Conservation (phyloP, 1,140 invertebrate genomes). For the Drosophila arizonae region DNA sequence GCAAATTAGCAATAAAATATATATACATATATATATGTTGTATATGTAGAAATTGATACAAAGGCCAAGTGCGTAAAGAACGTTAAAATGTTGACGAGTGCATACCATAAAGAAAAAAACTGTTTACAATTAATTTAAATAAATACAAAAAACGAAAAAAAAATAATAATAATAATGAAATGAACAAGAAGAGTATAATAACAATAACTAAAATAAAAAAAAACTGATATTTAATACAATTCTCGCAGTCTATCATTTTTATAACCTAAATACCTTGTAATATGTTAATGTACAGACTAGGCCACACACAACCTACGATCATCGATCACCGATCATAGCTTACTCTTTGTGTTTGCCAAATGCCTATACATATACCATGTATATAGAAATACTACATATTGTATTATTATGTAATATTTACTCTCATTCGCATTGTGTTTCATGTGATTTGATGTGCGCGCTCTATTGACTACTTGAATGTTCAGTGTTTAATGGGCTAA, state of each 20-base stretch:
- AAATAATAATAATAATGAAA: slow-evolving; percentile 33
- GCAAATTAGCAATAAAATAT: slow-evolving; percentile 67
- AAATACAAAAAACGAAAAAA: slow-evolving; percentile 16
- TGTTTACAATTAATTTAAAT: slow-evolving; percentile 74
- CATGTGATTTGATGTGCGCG: slow-evolving; percentile 23
- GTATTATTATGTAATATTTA: background rate
- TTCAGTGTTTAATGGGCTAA: slow-evolving; percentile 34
- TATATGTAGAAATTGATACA: slow-evolving; percentile 62
- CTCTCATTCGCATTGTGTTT: slow-evolving; percentile 19
- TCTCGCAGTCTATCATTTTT: slow-evolving; percentile 64
- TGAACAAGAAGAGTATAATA: slow-evolving; percentile 56
- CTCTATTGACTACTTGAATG: slow-evolving; percentile 18
- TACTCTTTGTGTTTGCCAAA: background rate
- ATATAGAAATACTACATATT: background rate
- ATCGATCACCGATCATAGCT: slow-evolving; percentile 12
- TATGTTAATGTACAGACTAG: slow-evolving; percentile 7
- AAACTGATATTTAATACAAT: slow-evolving; percentile 79
- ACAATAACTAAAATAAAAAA: slow-evolving; percentile 73
- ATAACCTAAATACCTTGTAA: background rate
- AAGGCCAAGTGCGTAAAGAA: slow-evolving; percentile 54
- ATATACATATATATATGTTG: background rate
- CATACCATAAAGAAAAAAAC: slow-evolving; percentile 52
- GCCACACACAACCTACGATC: slow-evolving; percentile 5
- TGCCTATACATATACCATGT: background rate
- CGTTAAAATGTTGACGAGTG: slow-evolving; percentile 56